Evolutionary conservation across 2,888 invertebrate genomes (phyloP), one percentile per base, ranked within the genome.

Genomic region (Ligdia adustata): DNA sequence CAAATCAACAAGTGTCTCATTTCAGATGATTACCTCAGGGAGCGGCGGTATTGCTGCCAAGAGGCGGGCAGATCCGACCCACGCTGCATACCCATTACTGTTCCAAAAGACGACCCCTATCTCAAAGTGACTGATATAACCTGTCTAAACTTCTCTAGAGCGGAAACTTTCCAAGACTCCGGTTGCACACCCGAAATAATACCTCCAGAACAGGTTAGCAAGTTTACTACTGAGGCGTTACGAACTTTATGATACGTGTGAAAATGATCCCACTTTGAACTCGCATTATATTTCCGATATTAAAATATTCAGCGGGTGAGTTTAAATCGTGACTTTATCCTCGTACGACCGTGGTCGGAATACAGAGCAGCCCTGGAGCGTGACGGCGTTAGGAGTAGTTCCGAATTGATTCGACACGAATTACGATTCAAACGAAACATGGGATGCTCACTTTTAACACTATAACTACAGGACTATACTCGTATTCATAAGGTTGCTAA

Each of bases 161-260:
- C 80, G n/a, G 75, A 80, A 75, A 85, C 82, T 66, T 87, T 84
- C 69, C 78, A 79, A 71, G 80, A 85, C 52, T 61, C 62, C 35
- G 74, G 76, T 47, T 85, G 86, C 69, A 63, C 72, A 53, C 57
- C 71, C 39, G 70, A 75, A 61, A 71, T 64, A 52, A 69, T 66
- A 61, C 60, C 69, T 12, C 74, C 74, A 26, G 79, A 81, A 66
- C 84, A 82, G 73, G 82, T 83, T 52, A 65, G 64, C 52, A 51
- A 44, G 50, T 55, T 42, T 14, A 38, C 38, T 47, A 55, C 51
- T 55, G 46, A 27, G 26, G 34, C 48, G 44, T 32, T 48, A 35
- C 40, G 33, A 50, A 52, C 60, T 62, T 52, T 52, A 57, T 58
- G 55, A 60, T 60, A 71, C 57, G 60, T 61, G 63, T 42, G 57